These are phyloP conservation scores for Desmophyllum pertusum DNA, from an alignment of 92 coral and sea anemone species.

Conservation along the genomic window DNA sequence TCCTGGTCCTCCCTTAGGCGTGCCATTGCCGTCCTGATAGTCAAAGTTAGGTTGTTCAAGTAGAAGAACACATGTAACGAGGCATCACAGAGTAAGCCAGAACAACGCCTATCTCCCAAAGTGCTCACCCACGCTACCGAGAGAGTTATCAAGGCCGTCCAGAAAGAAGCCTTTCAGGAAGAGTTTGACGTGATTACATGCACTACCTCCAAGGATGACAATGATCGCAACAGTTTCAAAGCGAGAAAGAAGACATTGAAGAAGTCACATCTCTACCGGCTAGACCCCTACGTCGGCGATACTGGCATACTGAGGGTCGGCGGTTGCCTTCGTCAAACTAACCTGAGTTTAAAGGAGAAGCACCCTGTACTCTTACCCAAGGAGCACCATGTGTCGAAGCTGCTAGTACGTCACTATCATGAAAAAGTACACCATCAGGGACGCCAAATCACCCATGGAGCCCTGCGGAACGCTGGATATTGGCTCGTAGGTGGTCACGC, in stretches of 20 bases:
- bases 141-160: constrained; percentile 3
- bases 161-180: constrained; percentile 3
- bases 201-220: neutral
- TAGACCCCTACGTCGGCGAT: constrained; percentile 55
- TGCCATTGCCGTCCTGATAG: constrained; percentile 4
- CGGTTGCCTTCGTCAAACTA: constrained; percentile 35
- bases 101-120: neutral
- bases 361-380: constrained; percentile 13
- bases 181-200: neutral
- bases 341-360: constrained; percentile 12
- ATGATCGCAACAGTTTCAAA: constrained; percentile 1
- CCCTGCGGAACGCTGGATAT: constrained; percentile 32
- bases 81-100: neutral
- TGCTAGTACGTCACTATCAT: constrained; percentile 4
- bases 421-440: constrained; percentile 27
- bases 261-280: constrained; percentile 43
- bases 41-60: neutral
- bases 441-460: constrained; percentile 33
- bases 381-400: neutral
- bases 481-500: constrained; percentile 20
- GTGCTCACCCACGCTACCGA: neutral
- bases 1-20: constrained; percentile 1
- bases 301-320: constrained; percentile 47
- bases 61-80: neutral
- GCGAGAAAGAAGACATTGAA: constrained; percentile 10